Conservation (phyloP, 2,888 invertebrate species). For the Glaucopsyche alexis region DNA sequence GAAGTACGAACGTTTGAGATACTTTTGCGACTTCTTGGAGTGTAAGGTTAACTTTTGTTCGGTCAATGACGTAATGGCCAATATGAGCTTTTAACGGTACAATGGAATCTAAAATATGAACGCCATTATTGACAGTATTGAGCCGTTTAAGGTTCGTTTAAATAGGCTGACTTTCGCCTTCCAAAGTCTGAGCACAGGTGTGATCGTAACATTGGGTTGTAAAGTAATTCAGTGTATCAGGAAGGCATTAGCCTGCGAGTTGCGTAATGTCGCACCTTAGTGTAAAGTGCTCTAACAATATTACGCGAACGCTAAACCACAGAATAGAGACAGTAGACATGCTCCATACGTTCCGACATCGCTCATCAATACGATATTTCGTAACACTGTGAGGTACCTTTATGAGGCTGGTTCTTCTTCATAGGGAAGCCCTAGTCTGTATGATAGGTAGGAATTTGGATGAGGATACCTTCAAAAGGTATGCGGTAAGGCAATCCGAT, state of each 20-base stretch:
- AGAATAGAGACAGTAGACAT: neutral
- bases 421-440: no score
- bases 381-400: no score
- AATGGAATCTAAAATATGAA: no score
- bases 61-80: neutral
- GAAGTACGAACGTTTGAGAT: neutral
- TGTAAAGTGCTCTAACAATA: constrained; percentile 51
- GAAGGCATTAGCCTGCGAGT: constrained; percentile 42
- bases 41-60: neutral
- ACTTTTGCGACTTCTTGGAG: neutral
- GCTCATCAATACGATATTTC: no score
- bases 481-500: no score
- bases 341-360: neutral
- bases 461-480: no score
- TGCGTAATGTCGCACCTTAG: constrained; percentile 67
- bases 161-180: neutral
- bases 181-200: neutral
- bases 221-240: constrained; percentile 31
- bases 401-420: no score
- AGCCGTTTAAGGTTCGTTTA: neutral
- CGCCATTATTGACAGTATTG: no score
- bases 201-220: neutral
- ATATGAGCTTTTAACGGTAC: no score
- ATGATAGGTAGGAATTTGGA: no score
- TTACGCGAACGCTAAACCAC: constrained; percentile 37